A percentile compares a stretch with the other conserved stretches of the same genome.
These are phyloP conservation scores for Drosophila grimshawi DNA, from an alignment of 1,140 invertebrate species.

Conservation along the genomic window DNA sequence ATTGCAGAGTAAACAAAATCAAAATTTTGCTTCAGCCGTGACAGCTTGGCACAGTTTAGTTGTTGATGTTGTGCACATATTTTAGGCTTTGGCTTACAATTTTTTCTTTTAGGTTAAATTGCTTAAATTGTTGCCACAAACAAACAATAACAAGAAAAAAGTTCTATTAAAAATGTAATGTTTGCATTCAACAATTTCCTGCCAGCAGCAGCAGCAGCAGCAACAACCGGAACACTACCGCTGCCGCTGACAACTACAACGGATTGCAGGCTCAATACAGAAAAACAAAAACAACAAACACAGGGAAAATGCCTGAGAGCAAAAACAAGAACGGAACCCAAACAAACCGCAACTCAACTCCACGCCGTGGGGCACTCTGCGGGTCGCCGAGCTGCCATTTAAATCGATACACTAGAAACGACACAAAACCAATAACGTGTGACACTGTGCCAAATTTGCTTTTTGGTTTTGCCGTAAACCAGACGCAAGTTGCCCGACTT, in stretches of 20 bases:
- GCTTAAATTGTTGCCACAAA: constrained; percentile 22
- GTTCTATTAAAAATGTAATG: constrained; percentile 76
- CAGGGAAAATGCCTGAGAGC: background rate
- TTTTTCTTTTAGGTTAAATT: constrained; percentile 24
- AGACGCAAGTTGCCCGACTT: background rate
- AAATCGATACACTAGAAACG: constrained; percentile 77
- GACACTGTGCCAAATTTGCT: constrained; percentile 70
- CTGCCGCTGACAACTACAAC: constrained; percentile 70
- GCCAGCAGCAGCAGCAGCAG: constrained; percentile 35
- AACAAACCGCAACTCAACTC: constrained; percentile 59
- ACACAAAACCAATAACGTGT: constrained; percentile 73
- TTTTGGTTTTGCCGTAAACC: constrained; percentile 45
- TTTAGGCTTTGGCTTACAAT: constrained; percentile 8
- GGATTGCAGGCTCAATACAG: constrained; percentile 42
- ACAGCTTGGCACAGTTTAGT: constrained; percentile 23
- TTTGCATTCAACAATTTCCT: constrained; percentile 78
- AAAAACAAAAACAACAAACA: constrained; percentile 8
- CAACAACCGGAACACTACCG: constrained; percentile 16
- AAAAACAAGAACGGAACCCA: constrained; percentile 38
- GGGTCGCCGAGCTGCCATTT: constrained; percentile 63
- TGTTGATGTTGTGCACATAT: constrained; percentile 15
- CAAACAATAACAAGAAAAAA: constrained; percentile 42
- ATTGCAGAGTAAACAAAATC: constrained; percentile 39
- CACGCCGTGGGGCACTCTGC: constrained; percentile 44
- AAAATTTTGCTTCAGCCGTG: constrained; percentile 13